Evolutionary conservation across 2,797 vertebrate species (phyloP).

Genomic region (Salmo trutta): DNA sequence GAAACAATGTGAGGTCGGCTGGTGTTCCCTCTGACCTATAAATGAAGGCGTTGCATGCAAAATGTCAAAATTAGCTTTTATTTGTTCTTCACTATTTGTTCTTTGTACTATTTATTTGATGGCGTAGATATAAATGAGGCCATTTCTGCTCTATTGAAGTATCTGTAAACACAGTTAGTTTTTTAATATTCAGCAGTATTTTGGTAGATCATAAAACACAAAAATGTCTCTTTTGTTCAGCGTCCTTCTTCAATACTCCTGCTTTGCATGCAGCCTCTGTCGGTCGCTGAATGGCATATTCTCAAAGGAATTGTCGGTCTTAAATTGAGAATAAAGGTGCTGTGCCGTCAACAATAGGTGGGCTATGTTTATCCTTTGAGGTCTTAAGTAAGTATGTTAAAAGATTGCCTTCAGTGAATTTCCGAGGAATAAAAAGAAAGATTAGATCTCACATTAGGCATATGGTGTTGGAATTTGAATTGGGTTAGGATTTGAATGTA

Average conservation of each 20-base stretch:
- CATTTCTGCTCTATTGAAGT: constrained; percentile 73
- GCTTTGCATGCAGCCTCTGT: constrained; percentile 77
- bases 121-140: constrained; percentile 65
- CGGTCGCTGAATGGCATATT: constrained; percentile 61
- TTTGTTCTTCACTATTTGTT: constrained; percentile 82
- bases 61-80: constrained; percentile 85
- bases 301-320: constrained; percentile 76
- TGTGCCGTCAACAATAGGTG: constrained; percentile 77
- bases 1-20: constrained; percentile 80
- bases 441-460: constrained; percentile 82
- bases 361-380: constrained; percentile 79
- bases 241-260: constrained; percentile 68
- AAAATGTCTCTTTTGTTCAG: constrained; percentile 75
- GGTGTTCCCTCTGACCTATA: constrained; percentile 83
- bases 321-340: constrained; percentile 81
- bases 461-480: constrained; percentile 78
- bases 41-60: constrained; percentile 77
- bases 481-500: constrained; percentile 79
- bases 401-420: constrained; percentile 74
- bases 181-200: constrained; percentile 70
- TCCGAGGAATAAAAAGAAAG: constrained; percentile 72
- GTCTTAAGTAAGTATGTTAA: constrained; percentile 77
- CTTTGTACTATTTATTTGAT: constrained; percentile 73
- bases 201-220: constrained; percentile 67
- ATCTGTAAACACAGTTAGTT: constrained; percentile 78